Evolutionary conservation across 92 coral and sea anemone genomes (phyloP).

Genomic region (Diadumene lineata): DNA sequence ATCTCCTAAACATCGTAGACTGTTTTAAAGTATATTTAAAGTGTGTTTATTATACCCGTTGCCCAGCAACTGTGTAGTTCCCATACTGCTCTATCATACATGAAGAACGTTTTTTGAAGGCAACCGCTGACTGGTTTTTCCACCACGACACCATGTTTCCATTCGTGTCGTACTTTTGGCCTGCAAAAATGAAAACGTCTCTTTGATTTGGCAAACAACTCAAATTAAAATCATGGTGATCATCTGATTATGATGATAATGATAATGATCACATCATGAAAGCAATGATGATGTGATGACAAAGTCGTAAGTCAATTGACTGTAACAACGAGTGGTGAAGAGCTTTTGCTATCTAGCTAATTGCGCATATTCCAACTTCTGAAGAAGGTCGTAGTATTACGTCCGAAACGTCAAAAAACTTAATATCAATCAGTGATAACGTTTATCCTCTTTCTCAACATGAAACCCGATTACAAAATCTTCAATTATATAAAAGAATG

Average conservation of each 20-base stretch:
- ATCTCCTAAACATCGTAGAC: neutral
- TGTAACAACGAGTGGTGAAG: too few relatives aligned
- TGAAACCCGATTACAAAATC: too few relatives aligned
- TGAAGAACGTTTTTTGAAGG: constrained; percentile 62
- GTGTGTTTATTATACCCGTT: constrained; percentile 39
- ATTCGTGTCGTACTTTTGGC: constrained; percentile 83
- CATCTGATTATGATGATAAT: neutral
- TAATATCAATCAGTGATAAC: too few relatives aligned
- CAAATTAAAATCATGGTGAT: neutral
- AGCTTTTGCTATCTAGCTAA: too few relatives aligned
- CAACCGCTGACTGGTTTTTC: constrained; percentile 86
- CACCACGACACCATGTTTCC: constrained; percentile 96
- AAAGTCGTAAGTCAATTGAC: too few relatives aligned
- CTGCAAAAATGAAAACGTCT: constrained; percentile 21
- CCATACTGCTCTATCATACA: constrained; percentile 93
- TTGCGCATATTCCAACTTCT: too few relatives aligned
- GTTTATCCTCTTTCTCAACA: too few relatives aligned
- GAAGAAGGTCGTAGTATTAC: too few relatives aligned
- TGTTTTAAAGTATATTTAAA: neutral
- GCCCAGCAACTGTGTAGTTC: constrained; percentile 79
- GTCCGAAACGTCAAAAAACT: too few relatives aligned
- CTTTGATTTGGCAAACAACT: neutral
- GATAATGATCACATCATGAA: neutral
- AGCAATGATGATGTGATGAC: neutral
- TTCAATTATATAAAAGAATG: too few relatives aligned